Base-by-base conservation (phyloP, 2,888 invertebrate species). In the Melanostoma mellinum region DNA sequence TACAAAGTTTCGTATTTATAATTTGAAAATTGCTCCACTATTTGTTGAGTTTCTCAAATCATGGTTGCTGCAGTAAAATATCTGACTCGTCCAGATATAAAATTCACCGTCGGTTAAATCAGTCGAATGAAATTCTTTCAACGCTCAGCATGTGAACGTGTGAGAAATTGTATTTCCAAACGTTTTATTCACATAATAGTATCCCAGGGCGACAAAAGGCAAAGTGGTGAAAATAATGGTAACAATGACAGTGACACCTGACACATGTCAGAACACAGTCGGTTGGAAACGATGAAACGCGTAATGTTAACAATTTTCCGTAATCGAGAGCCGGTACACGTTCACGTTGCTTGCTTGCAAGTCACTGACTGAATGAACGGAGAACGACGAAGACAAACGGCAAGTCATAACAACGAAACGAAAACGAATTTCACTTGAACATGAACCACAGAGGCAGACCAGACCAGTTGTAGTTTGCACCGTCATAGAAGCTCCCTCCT, bases 361-460 rank as follows among this genome's bases (percentile, higher is more conserved):
- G 82, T 78, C 78, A 82, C 78, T 82, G 65, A 82, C 82, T 82
- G 82, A 73, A 58, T 82, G 68, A 67, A 9, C 10, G 32, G 20
- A 20, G 20, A 20, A 20, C 1, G 20, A 1, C 20, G 20, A 20
- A 20, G 20, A 1, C 20, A 20, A 20, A 20, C 20, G 20, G 20
- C 20, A 20, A 20, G 20, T 20, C 20, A 20, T 20, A 20, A 20
- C 20, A 20, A 58, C n/a, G 6, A 8, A 60, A 33, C 33, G 4
- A 46, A 46, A 36, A 77, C 38, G 53, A 69, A 69, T 69, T 74
- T 73, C 58, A 74, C 73, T 74, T 69, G 73, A 74, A 82, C 82
- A 58, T 69, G 65, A 82, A 73, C 68, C 60, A 20, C 20, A 20
- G 20, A 20, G 20, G 20, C 73, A 61, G 8, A 44, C 8, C 44